phyloP scores from a whole-genome alignment of 2,888 invertebrate species.

The Drosophila lacicola region DNA sequence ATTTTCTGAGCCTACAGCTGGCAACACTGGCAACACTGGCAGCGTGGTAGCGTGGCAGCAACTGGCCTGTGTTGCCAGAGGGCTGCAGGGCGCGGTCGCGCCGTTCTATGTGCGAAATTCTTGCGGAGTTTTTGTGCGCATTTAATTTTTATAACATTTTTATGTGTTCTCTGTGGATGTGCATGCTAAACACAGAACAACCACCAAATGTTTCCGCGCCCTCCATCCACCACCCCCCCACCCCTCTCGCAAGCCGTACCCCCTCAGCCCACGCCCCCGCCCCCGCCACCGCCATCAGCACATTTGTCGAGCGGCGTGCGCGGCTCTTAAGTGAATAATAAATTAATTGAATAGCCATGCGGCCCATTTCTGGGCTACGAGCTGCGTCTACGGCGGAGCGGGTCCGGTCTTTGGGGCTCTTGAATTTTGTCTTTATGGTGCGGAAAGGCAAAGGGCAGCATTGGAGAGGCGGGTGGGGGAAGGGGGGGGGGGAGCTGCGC shows the following conservation, averaged over 20 bases:
- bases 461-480: background rate
- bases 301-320: slow-evolving; percentile 8
- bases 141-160: slow-evolving; percentile 80
- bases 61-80: slow-evolving; percentile 5
- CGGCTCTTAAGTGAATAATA: slow-evolving; percentile 78
- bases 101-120: slow-evolving; percentile 71
- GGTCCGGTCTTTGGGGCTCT: no score
- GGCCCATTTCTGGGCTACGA: slow-evolving; percentile 53
- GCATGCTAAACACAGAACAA: slow-evolving; percentile 51
- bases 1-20: no score
- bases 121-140: slow-evolving; percentile 59
- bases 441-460: no score
- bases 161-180: slow-evolving; percentile 61
- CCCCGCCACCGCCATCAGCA: background rate
- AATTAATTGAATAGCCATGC: slow-evolving; percentile 78
- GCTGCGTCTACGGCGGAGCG: background rate
- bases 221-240: background rate
- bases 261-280: background rate
- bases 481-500: background rate
- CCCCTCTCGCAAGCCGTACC: background rate
- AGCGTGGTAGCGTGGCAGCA: no score
- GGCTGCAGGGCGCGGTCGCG: slow-evolving; percentile 42
- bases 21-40: no score
- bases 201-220: background rate
- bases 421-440: no score